Conservation (phyloP, 2,888 invertebrate species). For the Copidosoma aretas region DNA sequence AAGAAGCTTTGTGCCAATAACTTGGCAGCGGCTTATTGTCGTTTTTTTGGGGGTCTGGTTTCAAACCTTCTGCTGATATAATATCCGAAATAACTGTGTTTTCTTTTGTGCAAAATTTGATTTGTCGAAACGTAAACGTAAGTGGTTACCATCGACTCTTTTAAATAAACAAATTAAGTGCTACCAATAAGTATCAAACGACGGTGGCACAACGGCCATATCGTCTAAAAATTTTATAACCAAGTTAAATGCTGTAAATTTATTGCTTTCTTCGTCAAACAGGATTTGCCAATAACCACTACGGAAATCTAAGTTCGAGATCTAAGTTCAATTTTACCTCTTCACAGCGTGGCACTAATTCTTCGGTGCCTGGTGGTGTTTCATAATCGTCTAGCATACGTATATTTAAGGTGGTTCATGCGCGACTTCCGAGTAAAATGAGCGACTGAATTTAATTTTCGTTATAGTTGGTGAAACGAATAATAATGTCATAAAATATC, state of each 20-base stretch:
- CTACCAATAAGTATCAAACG: not conserved
- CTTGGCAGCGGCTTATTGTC: no score
- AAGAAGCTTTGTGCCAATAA: no score
- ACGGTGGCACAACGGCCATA: not conserved
- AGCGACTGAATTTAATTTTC: no score
- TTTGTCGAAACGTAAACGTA: constrained; percentile 58
- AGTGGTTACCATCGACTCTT: not conserved
- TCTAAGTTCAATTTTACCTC: not conserved
- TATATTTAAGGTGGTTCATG: no score
- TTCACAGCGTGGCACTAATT: not conserved
- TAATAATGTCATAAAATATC: no score
- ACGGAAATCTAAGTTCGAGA: not conserved
- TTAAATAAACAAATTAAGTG: not conserved
- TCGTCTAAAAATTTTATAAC: constrained; percentile 2
- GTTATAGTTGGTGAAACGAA: no score
- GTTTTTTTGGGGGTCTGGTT: no score
- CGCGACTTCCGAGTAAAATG: no score
- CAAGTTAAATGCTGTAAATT: not conserved
- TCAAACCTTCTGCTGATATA: no score
- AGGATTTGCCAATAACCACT: constrained; percentile 4
- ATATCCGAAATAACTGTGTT: not conserved
- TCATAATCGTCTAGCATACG: not conserved
- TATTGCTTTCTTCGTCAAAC: not conserved
- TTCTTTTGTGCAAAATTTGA: constrained; percentile 62
- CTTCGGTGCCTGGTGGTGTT: not conserved